Percentiles rank a stretch among this genome's conserved stretches.
Conservation (phyloP, 2,797 vertebrate genomes). For the Cossypha dichroa region DNA sequence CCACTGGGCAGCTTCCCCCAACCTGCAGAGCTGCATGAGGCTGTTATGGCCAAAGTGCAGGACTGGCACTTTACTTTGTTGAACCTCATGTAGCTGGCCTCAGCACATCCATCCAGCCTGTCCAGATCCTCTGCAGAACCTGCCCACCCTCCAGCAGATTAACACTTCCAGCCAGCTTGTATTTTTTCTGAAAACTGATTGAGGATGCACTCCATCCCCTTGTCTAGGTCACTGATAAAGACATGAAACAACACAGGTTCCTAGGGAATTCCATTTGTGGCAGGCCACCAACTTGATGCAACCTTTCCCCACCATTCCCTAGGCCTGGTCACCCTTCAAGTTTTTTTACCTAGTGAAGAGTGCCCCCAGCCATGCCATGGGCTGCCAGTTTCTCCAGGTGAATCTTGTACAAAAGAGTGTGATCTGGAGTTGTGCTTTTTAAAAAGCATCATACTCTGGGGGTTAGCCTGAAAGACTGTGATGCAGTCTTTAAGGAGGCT, state of each 20-base stretch:
- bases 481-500: neutral
- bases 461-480: neutral
- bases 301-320: neutral
- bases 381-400: neutral
- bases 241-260: neutral
- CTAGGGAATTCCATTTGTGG: neutral
- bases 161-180: neutral
- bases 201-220: neutral
- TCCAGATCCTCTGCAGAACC: neutral
- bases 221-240: neutral
- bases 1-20: neutral
- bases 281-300: too few species aligned
- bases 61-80: neutral
- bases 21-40: neutral
- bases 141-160: neutral
- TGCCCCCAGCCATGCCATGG: neutral
- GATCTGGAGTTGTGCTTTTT: neutral
- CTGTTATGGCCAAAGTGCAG: neutral
- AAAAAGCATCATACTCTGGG: neutral
- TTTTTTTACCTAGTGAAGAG: neutral
- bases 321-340: rapidly evolving
- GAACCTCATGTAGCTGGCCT: neutral
- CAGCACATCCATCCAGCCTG: neutral
- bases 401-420: neutral
- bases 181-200: neutral